These are phyloP conservation scores for Mirza zaza DNA, from an alignment of 2,113 vertebrate genomes.

Conservation along the genomic window DNA sequence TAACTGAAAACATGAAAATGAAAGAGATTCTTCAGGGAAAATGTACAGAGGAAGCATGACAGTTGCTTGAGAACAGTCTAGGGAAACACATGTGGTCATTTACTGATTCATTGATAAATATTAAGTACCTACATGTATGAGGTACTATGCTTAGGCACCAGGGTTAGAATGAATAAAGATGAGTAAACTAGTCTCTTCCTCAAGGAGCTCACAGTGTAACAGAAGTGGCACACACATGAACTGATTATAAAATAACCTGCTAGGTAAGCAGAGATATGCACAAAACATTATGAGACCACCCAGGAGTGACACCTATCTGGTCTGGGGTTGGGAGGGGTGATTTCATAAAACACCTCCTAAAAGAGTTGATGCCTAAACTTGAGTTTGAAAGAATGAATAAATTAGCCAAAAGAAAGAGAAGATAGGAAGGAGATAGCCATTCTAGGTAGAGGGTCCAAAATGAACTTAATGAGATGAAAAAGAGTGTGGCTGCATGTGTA, in stretches of 20 bases:
- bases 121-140: neutral
- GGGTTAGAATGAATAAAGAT: neutral
- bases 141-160: neutral
- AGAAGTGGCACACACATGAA: neutral
- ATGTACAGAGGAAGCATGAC: neutral
- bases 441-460: neutral
- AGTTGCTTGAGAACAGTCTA: neutral
- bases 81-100: neutral
- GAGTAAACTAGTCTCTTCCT: neutral
- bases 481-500: neutral
- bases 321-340: neutral
- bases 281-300: neutral
- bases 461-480: slow-evolving; percentile 4
- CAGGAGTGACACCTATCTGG: neutral
- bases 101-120: slow-evolving; percentile 8
- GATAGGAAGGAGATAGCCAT: neutral
- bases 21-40: neutral
- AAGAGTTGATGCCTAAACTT: neutral
- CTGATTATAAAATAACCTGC: slow-evolving; percentile 29
- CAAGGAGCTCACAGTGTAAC: neutral
- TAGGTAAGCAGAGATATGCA: neutral
- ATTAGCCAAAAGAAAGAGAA: neutral
- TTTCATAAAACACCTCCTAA: neutral
- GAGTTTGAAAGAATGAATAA: slow-evolving; percentile 13
- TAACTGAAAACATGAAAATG: slow-evolving; percentile 5